Conservation (phyloP, 2,113 vertebrate species). For the Melanostigma gelatinosum region DNA sequence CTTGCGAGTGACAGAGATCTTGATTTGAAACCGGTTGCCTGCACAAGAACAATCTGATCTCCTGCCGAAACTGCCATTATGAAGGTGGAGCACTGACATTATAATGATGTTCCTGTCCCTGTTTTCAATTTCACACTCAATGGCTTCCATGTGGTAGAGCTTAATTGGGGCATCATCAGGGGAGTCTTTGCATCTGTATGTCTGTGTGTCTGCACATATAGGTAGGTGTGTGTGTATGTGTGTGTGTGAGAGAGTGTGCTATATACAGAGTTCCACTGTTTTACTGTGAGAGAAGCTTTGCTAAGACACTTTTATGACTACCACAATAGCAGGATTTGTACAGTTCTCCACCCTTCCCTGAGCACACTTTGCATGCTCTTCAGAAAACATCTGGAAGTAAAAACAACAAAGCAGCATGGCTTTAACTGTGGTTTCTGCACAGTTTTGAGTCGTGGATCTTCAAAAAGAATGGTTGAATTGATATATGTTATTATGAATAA, state of each 20-base stretch:
- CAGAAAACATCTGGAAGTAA: constrained; percentile 47
- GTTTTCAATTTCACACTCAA: constrained; percentile 82
- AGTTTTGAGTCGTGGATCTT: neutral
- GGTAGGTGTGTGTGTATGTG: constrained; percentile 26
- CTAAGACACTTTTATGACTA: constrained; percentile 40
- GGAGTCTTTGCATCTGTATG: constrained; percentile 57
- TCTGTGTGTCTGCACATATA: constrained; percentile 30
- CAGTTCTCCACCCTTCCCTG: constrained; percentile 2
- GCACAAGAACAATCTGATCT: constrained; percentile 42
- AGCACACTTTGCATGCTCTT: constrained; percentile 21
- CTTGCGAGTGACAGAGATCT: constrained; percentile 13
- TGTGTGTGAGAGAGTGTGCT: neutral
- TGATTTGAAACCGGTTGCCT: constrained; percentile 30
- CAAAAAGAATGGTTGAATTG: neutral
- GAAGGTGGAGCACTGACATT: constrained; percentile 52
- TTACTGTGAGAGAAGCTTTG: constrained; percentile 63
- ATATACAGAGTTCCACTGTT: constrained; percentile 60
- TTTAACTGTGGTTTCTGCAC: neutral
- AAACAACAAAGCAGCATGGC: constrained; percentile 23
- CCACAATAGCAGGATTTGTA: constrained; percentile 34
- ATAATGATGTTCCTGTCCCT: constrained; percentile 63
- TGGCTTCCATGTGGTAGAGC: constrained; percentile 75
- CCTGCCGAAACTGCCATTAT: constrained; percentile 36
- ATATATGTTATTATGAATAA: neutral
- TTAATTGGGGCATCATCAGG: constrained; percentile 75